Conservation (phyloP, 2,888 invertebrate species). For the Apamea monoglypha region DNA sequence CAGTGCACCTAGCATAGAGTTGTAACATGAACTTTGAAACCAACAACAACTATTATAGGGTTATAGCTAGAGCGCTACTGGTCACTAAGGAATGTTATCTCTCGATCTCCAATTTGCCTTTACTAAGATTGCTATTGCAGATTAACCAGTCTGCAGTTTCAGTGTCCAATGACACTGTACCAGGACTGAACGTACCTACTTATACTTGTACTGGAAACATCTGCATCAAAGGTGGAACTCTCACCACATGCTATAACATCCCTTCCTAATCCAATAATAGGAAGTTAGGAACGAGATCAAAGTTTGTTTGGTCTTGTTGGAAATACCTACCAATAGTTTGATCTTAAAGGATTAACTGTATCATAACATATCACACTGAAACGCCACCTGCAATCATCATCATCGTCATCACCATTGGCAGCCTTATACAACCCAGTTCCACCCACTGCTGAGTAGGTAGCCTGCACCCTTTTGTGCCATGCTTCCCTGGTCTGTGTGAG, state of each 20-base stretch:
- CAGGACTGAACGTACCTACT: too few relatives aligned
- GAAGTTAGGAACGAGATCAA: background rate
- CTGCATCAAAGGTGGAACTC: background rate
- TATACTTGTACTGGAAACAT: background rate
- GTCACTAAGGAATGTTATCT: constrained; percentile 18
- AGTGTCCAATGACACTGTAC: constrained; percentile 13
- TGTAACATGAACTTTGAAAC: constrained; percentile 36
- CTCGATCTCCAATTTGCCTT: constrained; percentile 29
- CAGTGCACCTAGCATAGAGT: constrained; percentile 32
- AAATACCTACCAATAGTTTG: background rate
- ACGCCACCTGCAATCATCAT: background rate
- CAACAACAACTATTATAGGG: background rate
- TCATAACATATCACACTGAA: background rate
- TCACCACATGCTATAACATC: background rate
- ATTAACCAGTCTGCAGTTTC: constrained; percentile 6
- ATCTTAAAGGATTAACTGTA: constrained; percentile 1
- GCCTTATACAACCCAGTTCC: background rate
- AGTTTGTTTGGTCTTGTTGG: constrained; percentile 11
- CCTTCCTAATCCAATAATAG: background rate
- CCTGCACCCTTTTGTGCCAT: background rate
- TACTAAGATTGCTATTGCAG: background rate
- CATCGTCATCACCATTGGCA: background rate
- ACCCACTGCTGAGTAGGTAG: background rate
- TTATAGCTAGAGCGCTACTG: constrained; percentile 8
- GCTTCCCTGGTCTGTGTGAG: background rate